phyloP scores from a whole-genome alignment of 2,888 invertebrate genomes.

The Apotomis betuletana region DNA sequence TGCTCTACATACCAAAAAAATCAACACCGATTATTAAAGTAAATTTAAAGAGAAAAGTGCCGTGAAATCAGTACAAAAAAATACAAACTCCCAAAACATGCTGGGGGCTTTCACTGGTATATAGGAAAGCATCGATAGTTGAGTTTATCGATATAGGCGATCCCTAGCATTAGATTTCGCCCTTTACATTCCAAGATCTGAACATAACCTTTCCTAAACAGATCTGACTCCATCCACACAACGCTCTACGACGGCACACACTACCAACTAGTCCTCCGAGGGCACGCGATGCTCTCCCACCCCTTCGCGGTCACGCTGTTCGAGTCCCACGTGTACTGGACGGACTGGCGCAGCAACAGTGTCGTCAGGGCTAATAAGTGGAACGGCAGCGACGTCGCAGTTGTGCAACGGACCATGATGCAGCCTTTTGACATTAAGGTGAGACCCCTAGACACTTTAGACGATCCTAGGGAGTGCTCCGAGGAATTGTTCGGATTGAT shows the following conservation, averaged over 20 bases:
- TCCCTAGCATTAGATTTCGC: too few species aligned
- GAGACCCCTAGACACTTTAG: background rate
- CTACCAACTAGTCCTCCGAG: slow-evolving; percentile 87
- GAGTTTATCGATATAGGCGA: too few species aligned
- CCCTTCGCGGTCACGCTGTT: slow-evolving; percentile 95
- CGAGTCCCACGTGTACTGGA: slow-evolving; percentile 95
- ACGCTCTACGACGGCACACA: slow-evolving; percentile 91
- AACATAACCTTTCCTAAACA: slow-evolving; percentile 46
- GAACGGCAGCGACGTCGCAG: slow-evolving; percentile 90
- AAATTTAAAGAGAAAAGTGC: too few species aligned
- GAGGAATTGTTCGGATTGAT: too few species aligned
- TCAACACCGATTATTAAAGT: too few species aligned
- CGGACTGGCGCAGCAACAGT: slow-evolving; percentile 95
- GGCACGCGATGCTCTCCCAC: slow-evolving; percentile 90
- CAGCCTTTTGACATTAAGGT: slow-evolving; percentile 97
- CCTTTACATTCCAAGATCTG: too few species aligned
- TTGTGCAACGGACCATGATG: slow-evolving; percentile 91
- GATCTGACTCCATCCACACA: slow-evolving; percentile 94
- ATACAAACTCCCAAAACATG: too few species aligned
- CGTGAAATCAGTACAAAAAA: too few species aligned
- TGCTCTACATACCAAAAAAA: too few species aligned
- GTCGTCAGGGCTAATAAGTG: slow-evolving; percentile 95
- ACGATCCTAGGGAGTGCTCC: too few species aligned
- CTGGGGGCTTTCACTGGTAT: too few species aligned
- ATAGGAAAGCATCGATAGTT: too few species aligned